A percentile compares a stretch with the other conserved stretches of the same genome.
Evolutionary conservation across 2,113 vertebrate genomes (phyloP).

Genomic region (Procavia capensis): DNA sequence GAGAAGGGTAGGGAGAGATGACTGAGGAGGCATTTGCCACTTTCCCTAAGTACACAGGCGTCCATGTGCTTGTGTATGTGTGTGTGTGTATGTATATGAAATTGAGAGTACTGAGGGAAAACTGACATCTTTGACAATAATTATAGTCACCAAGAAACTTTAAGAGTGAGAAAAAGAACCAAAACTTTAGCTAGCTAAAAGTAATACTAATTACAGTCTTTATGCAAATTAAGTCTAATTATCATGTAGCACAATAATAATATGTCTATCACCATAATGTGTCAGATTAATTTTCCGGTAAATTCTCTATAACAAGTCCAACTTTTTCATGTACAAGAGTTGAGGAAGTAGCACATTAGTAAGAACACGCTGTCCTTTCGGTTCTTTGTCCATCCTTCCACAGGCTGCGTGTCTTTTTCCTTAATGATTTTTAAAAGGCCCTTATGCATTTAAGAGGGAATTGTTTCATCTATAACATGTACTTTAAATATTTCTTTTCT

Average conservation of each 20-base stretch:
- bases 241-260: slow-evolving; percentile 77
- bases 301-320: slow-evolving; percentile 53
- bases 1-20: too few species aligned
- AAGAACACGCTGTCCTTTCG: neutral
- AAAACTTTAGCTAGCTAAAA: slow-evolving; percentile 64
- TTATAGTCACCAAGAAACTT: slow-evolving; percentile 65
- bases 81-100: neutral
- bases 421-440: slow-evolving; percentile 29
- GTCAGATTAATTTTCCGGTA: slow-evolving; percentile 67
- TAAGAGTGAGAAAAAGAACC: slow-evolving; percentile 70
- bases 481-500: neutral
- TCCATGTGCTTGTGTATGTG: too few species aligned
- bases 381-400: neutral
- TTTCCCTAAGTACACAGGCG: neutral
- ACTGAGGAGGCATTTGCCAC: neutral
- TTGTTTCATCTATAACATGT: slow-evolving; percentile 3
- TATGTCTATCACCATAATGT: slow-evolving; percentile 74
- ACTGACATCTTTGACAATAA: slow-evolving; percentile 64
- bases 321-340: slow-evolving; percentile 52
- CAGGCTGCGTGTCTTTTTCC: slow-evolving; percentile 18
- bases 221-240: slow-evolving; percentile 76
- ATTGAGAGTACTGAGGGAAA: slow-evolving; percentile 18
- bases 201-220: slow-evolving; percentile 74
- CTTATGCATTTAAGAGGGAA: slow-evolving; percentile 5
- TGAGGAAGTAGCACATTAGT: slow-evolving; percentile 34